A percentile compares a stretch with the other conserved stretches of the same genome.
Evolutionary conservation across 2,797 vertebrate genomes (phyloP).

Genomic region (Aphelocoma californica): DNA sequence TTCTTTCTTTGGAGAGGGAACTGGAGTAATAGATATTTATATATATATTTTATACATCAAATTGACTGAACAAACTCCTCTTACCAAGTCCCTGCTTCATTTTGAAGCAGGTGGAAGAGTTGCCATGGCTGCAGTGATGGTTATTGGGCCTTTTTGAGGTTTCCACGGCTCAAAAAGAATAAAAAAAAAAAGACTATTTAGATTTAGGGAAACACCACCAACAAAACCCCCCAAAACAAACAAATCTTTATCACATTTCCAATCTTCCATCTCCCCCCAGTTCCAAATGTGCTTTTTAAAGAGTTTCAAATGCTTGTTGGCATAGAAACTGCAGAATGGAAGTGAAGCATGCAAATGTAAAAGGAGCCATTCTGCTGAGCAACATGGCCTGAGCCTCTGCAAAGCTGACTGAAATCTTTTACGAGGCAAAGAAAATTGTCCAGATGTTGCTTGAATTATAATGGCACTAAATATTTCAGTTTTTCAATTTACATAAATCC

Average conservation of each 20-base stretch:
- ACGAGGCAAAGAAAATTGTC: slow-evolving; percentile 4
- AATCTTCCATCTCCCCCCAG: background rate
- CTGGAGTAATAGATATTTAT: background rate
- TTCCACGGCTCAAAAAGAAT: background rate
- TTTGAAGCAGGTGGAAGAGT: background rate
- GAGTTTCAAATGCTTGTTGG: slow-evolving; percentile 61
- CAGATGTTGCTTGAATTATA: slow-evolving; percentile 35
- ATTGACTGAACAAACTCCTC: background rate
- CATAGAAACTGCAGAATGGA: slow-evolving; percentile 66
- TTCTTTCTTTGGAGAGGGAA: background rate
- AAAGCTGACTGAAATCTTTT: slow-evolving; percentile 21
- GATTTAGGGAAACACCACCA: background rate
- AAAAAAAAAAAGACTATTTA: background rate
- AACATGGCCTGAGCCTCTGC: background rate
- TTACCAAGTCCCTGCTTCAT: background rate
- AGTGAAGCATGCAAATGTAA: slow-evolving; percentile 35
- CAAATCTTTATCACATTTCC: background rate
- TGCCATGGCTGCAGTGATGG: background rate
- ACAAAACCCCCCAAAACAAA: background rate
- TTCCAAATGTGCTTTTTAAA: slow-evolving; percentile 34
- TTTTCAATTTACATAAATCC: slow-evolving; percentile 4
- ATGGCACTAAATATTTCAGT: background rate
- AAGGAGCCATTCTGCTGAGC: slow-evolving; percentile 37
- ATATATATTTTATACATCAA: background rate
- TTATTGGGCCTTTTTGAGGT: background rate